A percentile compares a stretch with the other conserved stretches of the same genome.
phyloP scores from a whole-genome alignment of 2,888 invertebrate genomes.

The Caradrina kadenii region DNA sequence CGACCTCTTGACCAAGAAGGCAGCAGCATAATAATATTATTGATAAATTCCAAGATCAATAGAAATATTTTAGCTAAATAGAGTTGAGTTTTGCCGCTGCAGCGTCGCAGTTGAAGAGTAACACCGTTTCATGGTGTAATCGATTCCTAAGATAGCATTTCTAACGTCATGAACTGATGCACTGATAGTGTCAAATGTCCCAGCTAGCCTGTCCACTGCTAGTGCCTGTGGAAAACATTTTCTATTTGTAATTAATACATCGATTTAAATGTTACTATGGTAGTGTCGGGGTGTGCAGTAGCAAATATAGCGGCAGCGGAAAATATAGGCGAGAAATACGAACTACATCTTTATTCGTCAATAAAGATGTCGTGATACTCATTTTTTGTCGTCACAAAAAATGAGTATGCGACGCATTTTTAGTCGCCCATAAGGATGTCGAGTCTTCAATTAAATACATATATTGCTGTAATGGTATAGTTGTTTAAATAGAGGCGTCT shows the following conservation, averaged over 20 bases:
- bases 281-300: no score
- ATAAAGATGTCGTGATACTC: no score
- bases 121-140: slow-evolving; percentile 83
- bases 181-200: slow-evolving; percentile 79
- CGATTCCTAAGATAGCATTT: slow-evolving; percentile 83
- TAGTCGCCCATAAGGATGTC: no score
- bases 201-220: slow-evolving; percentile 81
- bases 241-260: not conserved
- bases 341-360: no score
- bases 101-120: slow-evolving; percentile 72
- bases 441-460: no score
- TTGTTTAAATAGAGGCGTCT: no score
- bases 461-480: no score
- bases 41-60: slow-evolving; percentile 29
- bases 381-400: no score
- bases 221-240: slow-evolving; percentile 72
- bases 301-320: no score
- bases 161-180: slow-evolving; percentile 80
- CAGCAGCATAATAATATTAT: not conserved
- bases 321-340: no score
- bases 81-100: slow-evolving; percentile 76
- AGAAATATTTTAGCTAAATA: slow-evolving; percentile 68
- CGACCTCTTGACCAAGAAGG: not conserved
- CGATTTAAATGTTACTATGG: not conserved
- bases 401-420: no score